Base-by-base conservation (phyloP, 2,797 vertebrate species). In the Scyliorhinus canicula region DNA sequence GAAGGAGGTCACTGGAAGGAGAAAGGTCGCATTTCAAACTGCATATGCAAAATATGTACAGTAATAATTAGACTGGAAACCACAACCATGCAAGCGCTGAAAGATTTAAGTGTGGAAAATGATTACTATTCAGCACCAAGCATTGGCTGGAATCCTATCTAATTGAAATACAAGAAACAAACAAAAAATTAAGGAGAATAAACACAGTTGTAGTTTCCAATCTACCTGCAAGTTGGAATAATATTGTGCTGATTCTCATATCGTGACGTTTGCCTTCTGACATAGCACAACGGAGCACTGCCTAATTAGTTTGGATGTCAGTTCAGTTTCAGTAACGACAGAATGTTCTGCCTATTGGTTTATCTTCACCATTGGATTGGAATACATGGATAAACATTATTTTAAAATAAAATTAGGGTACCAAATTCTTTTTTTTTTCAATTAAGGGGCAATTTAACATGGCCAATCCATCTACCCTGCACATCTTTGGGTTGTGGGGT, bases 1-100 rank as follows among this genome's bases (percentile, higher is more conserved):
- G 21, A 85, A 93, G 50, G 95, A 52, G 90, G 95, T 67, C 91
- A 19, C 44, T 52, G 63, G 85, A 95, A 95, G 95, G 95, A 95
- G 95, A 96, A 96, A 95, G 95, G 95, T 96, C 44, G 44, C 93
- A 74, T 94, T 94, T 94, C 9, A 69, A 71, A 71, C n/a, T 50
- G 67, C 47, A 94, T 94, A 71, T 94, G 65, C 65, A 94, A 55
- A 69, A 52, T 71, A 94, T 74, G 93, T 94, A n/a, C 11, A 94
- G 67, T 71, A 74, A 94, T 94, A 69, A 74, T 31, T 47, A 21
- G 93, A 94, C n/a, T 94, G 26, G 74, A 65, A 74, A 94, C 44
- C 93, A 24, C 93, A 94, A 93, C 65, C 50, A 71, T 47, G 65
- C 60, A 50, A 31, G 67, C 8, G 67, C 67, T 71, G 93, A 94